phyloP scores from a whole-genome alignment of 1,140 invertebrate species.

The Drosophila albomicans region DNA sequence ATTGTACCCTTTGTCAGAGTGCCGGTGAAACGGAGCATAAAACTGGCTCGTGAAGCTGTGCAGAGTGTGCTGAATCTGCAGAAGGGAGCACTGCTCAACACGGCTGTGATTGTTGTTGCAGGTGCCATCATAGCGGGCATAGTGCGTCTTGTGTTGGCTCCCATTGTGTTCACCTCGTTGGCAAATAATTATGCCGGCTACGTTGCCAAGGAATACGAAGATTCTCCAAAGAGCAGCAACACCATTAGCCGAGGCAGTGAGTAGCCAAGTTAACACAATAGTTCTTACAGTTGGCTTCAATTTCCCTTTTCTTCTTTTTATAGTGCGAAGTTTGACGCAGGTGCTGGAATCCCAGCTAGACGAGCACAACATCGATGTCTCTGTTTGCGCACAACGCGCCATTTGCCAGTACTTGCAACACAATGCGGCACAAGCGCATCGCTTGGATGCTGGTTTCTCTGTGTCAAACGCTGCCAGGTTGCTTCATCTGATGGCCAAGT shows the following conservation, averaged over 20 bases:
- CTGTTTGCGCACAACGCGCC: slow-evolving; percentile 60
- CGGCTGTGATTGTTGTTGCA: slow-evolving; percentile 63
- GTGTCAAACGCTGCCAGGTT: slow-evolving; percentile 29
- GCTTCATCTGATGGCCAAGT: slow-evolving; percentile 63
- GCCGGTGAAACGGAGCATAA: slow-evolving; percentile 65
- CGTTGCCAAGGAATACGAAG: slow-evolving; percentile 24
- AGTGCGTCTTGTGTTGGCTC: slow-evolving; percentile 62
- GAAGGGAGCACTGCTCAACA: slow-evolving; percentile 58
- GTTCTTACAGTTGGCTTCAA: neutral
- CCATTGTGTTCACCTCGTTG: slow-evolving; percentile 55
- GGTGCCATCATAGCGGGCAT: slow-evolving; percentile 71
- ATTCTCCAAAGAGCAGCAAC: neutral
- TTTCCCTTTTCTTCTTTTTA: neutral
- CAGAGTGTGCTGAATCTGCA: slow-evolving; percentile 63
- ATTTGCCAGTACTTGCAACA: slow-evolving; percentile 69
- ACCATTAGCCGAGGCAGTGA: slow-evolving; percentile 49
- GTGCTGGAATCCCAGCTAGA: slow-evolving; percentile 65
- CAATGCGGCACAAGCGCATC: slow-evolving; percentile 35
- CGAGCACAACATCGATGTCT: slow-evolving; percentile 68
- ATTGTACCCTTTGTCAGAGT: slow-evolving; percentile 69
- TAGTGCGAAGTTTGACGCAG: slow-evolving; percentile 62
- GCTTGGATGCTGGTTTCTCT: neutral
- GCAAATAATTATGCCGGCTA: slow-evolving; percentile 45
- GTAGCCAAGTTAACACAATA: slow-evolving; percentile 16
- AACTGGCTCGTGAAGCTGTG: slow-evolving; percentile 58